Base-by-base conservation (phyloP, 2,888 invertebrate species). In the Eurytoma californica region DNA sequence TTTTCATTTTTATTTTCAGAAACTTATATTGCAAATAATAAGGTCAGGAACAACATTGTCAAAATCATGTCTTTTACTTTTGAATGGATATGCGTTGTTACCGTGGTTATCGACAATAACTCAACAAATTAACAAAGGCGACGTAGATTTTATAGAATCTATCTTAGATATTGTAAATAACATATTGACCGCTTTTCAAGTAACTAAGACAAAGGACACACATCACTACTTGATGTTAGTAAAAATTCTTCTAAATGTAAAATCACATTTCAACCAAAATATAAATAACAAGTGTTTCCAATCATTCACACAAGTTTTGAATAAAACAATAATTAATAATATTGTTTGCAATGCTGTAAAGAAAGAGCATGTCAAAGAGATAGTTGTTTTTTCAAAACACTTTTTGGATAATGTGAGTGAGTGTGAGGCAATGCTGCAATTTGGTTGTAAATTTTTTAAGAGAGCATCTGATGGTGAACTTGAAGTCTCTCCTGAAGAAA, bases 1-100 rank as follows among this genome's bases (percentile, higher is more conserved):
- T 2, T 39, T 39, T 39, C 9, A 39, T 7, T 39, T 60, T 60
- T 28, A 68, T 77, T 77, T 88, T 77, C 87, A 92, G 92, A 84
- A 85, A 69, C 91, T 93, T 72, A 94, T 96, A 81, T 90, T 97
- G 39, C 92, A 93, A 75, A 92, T 95, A 0, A 84, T 96, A 0
- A 91, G 92, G 82, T 91, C 92, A 2, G 92, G 94, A 63, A 93
- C 94, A 5, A 91, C 92, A 77, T 93, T 96, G 51, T 93, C 93
- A 0, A 92, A 93, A 80, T 94, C 94, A 0, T 92, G 93, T 18
- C 92, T 93, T 82, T 92, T 94, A 70, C 91, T 97, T 83, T 91
- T 94, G 18, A 93, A 93, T 80, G 92, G 93, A 47, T 93, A 95
- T 83, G 95, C 95, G 0, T 88, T 97, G 1, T 85, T 96, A 47